Evolutionary conservation across 2,113 vertebrate species (phyloP).

Genomic region (Chaetura pelagica): DNA sequence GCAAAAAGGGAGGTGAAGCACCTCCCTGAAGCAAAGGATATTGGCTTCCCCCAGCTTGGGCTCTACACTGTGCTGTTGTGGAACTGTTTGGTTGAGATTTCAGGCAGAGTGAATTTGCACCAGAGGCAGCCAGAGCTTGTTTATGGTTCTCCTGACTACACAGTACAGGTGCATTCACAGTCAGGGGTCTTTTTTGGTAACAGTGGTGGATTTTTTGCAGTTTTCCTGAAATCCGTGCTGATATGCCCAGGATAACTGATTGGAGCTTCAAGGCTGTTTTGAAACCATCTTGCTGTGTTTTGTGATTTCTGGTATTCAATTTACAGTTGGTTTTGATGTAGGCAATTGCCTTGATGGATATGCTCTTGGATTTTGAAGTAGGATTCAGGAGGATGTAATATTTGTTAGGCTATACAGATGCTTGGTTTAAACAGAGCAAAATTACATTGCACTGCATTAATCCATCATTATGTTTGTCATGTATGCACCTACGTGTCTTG

Average conservation of each 20-base stretch:
- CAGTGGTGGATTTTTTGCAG: neutral
- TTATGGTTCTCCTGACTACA: neutral
- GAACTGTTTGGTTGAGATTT: neutral
- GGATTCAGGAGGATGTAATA: neutral
- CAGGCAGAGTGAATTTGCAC: neutral
- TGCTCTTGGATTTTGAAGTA: neutral
- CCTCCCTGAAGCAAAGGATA: neutral
- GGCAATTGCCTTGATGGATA: slow-evolving; percentile 18
- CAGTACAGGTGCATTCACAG: neutral
- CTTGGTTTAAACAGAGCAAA: slow-evolving; percentile 8
- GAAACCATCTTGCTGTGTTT: neutral
- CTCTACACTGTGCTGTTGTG: neutral
- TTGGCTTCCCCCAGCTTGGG: neutral
- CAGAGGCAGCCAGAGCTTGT: neutral
- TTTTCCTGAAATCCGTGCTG: neutral
- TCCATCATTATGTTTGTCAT: neutral
- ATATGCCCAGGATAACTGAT: neutral
- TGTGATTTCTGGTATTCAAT: neutral
- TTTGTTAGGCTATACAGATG: neutral
- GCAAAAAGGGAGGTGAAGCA: neutral
- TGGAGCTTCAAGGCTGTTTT: neutral
- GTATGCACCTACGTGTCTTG: neutral
- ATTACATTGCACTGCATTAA: neutral
- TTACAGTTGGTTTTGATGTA: neutral
- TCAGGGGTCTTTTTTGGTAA: neutral